Percentiles rank a stretch among this genome's conserved stretches.
These are phyloP conservation scores for Hymenochirus boettgeri DNA, from an alignment of 2,113 vertebrate species.

Conservation along the genomic window DNA sequence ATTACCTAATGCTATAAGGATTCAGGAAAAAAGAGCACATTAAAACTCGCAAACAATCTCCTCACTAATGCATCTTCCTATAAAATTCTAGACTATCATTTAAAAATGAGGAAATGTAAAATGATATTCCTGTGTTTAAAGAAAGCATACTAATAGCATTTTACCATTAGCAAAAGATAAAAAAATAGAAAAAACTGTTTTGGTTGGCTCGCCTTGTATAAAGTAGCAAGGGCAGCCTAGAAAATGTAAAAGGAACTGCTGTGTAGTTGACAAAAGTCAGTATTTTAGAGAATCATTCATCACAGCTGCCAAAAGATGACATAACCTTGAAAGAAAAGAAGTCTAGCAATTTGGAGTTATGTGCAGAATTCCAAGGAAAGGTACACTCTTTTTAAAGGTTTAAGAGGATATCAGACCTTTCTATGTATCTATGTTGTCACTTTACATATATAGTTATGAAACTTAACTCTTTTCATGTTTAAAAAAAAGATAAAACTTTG, in stretches of 20 bases:
- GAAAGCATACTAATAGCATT: no score
- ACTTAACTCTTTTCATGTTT: no score
- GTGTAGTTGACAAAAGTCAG: slow-evolving; percentile 40
- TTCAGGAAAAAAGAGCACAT: no score
- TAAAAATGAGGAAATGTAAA: no score
- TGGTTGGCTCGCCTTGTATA: slow-evolving; percentile 10
- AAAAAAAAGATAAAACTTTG: no score
- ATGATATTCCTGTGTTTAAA: no score
- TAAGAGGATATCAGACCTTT: slow-evolving; percentile 3
- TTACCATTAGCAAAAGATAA: no score
- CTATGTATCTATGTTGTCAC: neutral
- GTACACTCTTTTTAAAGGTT: slow-evolving; percentile 23
- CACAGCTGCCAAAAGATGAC: slow-evolving; percentile 37
- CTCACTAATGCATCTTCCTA: no score
- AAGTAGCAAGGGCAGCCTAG: slow-evolving; percentile 35
- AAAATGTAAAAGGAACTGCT: slow-evolving; percentile 38
- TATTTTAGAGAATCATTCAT: slow-evolving; percentile 38
- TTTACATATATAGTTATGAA: no score
- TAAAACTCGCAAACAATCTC: no score
- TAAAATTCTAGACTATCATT: no score
- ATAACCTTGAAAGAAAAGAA: slow-evolving; percentile 41
- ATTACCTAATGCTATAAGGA: no score
- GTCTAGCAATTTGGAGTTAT: slow-evolving; percentile 37
- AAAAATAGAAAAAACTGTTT: slow-evolving; percentile 10
- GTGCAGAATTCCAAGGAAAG: slow-evolving; percentile 37